These are phyloP conservation scores for Cataglyphis altisquamis DNA, from an alignment of 2,888 invertebrate genomes.

Conservation along the genomic window DNA sequence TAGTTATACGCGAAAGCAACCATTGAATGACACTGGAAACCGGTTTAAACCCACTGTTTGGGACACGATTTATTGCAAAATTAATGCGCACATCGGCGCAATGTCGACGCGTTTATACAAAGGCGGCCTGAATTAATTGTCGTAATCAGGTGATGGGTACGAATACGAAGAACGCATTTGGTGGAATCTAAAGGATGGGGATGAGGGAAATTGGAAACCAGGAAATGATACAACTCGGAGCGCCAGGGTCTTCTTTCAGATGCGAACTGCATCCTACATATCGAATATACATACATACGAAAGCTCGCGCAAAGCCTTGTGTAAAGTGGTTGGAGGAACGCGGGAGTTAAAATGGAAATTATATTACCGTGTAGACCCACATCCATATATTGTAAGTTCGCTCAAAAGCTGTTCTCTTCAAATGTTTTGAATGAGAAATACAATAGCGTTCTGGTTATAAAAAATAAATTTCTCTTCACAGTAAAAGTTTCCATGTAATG, in stretches of 20 bases:
- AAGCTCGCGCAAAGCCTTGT: slow-evolving; percentile 1
- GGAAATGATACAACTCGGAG: slow-evolving; percentile 18
- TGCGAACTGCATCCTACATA: not conserved
- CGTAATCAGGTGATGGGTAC: slow-evolving; percentile 39
- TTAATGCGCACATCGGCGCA: slow-evolving; percentile 61
- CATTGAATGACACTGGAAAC: slow-evolving; percentile 69
- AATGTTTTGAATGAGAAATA: not conserved
- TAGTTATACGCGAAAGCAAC: slow-evolving; percentile 53
- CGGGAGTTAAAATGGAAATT: slow-evolving; percentile 38
- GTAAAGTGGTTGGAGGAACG: not conserved
- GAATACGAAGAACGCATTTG: not conserved
- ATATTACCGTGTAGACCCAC: not conserved
- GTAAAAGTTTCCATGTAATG: not conserved
- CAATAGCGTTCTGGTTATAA: not conserved
- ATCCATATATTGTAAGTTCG: slow-evolving; percentile 3
- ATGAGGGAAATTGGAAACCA: not conserved
- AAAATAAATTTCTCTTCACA: not conserved
- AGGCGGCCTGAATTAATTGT: slow-evolving; percentile 66
- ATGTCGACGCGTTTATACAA: slow-evolving; percentile 68
- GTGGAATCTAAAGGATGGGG: not conserved
- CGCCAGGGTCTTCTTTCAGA: slow-evolving; percentile 11
- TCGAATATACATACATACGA: not conserved
- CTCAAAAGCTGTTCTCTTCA: not conserved
- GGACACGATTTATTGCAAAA: slow-evolving; percentile 48
- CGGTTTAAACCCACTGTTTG: slow-evolving; percentile 56